Conservation (phyloP, 2,113 vertebrate genomes). For the Prolemur simus region DNA sequence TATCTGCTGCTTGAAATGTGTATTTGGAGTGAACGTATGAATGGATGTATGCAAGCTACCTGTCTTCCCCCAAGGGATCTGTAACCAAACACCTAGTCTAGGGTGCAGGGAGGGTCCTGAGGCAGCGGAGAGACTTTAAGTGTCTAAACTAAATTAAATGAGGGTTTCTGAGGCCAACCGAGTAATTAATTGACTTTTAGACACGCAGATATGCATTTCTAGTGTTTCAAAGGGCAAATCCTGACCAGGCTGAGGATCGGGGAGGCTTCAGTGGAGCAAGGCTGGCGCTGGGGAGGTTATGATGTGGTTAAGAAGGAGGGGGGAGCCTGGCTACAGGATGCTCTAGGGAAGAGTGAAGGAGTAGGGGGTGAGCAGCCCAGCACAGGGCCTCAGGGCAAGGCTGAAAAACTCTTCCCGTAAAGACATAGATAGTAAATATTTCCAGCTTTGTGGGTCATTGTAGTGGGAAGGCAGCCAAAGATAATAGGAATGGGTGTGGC, state of each 20-base stretch:
- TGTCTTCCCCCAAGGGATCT: not conserved
- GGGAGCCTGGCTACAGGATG: not conserved
- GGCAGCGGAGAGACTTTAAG: not conserved
- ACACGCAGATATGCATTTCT: not conserved
- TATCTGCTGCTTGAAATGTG: not conserved
- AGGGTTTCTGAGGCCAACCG: not conserved
- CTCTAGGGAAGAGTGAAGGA: not conserved
- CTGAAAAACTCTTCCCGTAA: not conserved
- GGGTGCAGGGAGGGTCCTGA: not conserved
- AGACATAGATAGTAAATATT: not conserved
- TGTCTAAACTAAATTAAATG: not conserved
- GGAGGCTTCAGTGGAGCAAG: not conserved
- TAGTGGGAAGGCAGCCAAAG: not conserved
- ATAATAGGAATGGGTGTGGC: not conserved
- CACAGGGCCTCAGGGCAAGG: not conserved
- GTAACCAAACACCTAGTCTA: not conserved
- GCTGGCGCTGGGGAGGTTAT: not conserved
- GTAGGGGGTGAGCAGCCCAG: not conserved
- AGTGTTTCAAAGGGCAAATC: not conserved
- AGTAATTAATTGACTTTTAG: not conserved
- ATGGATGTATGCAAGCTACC: not conserved
- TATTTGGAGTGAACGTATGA: not conserved
- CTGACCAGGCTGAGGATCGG: not conserved
- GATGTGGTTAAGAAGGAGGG: not conserved
- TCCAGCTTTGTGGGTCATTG: not conserved